Evolutionary conservation across 2,797 vertebrate genomes (phyloP).

Genomic region (Astyanax mexicanus): DNA sequence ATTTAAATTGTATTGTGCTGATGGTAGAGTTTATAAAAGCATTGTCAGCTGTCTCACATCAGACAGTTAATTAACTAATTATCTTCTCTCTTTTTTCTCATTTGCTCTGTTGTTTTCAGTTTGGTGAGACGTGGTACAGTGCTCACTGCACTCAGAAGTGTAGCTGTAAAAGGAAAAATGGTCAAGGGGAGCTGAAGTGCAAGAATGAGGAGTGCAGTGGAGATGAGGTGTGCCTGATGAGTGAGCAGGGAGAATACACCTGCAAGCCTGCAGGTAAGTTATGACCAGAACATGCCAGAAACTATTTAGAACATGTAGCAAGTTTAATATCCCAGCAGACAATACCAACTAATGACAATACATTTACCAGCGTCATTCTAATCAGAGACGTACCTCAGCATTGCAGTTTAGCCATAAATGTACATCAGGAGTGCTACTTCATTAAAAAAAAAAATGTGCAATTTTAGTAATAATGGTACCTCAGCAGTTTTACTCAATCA

Average conservation of each 20-base stretch:
- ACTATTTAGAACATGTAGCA: too few relatives aligned
- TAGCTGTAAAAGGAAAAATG: conserved; percentile 70
- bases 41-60: background rate
- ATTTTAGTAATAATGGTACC: too few relatives aligned
- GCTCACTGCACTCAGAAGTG: conserved; percentile 77
- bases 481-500: too few relatives aligned
- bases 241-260: conserved; percentile 70
- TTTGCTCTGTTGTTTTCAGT: conserved; percentile 60
- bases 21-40: too few relatives aligned
- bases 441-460: too few relatives aligned
- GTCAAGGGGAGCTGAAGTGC: conserved; percentile 68
- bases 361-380: too few relatives aligned
- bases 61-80: background rate
- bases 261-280: conserved; percentile 76
- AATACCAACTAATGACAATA: too few relatives aligned
- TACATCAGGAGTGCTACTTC: too few relatives aligned
- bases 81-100: background rate
- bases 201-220: conserved; percentile 70
- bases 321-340: too few relatives aligned
- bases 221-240: conserved; percentile 73
- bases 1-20: too few relatives aligned
- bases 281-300: background rate
- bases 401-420: too few relatives aligned
- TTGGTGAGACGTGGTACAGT: conserved; percentile 79
- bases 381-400: too few relatives aligned